Conservation (phyloP, 92 coral and sea anemone genomes). For the Metridium senile region DNA sequence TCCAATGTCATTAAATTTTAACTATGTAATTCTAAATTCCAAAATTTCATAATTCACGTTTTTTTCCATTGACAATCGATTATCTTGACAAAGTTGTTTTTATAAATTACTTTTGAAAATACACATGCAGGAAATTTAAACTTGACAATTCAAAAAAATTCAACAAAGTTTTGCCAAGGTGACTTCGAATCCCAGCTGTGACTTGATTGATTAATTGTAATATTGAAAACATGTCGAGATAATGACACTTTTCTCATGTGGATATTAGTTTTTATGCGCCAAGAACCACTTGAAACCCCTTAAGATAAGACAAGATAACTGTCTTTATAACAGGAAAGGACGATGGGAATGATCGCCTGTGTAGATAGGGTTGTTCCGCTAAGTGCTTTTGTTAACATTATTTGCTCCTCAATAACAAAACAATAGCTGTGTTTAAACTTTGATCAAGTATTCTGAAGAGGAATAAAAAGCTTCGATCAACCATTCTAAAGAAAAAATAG, state of each 20-base stretch:
- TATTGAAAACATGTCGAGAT: slow-evolving; percentile 7
- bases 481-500: neutral
- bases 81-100: too few species aligned
- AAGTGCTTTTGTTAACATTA: neutral
- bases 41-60: too few species aligned
- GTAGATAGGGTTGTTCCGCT: neutral
- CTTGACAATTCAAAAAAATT: neutral
- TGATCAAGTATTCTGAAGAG: slow-evolving; percentile 12
- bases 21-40: too few species aligned
- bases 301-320: neutral
- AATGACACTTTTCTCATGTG: slow-evolving; percentile 5
- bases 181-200: slow-evolving; percentile 9
- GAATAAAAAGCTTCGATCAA: neutral
- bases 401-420: neutral
- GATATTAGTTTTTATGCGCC: slow-evolving; percentile 4
- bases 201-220: slow-evolving; percentile 22
- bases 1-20: too few species aligned
- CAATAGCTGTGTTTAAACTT: slow-evolving; percentile 14
- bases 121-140: too few species aligned
- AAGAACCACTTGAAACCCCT: neutral
- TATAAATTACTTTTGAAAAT: too few species aligned
- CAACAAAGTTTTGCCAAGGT: neutral
- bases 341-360: neutral
- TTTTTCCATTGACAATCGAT: too few species aligned
- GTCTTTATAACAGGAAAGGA: neutral